These are phyloP conservation scores for Ophioderma brevispina DNA, from an alignment of 35 echinoderm and acorn worm genomes.

Conservation along the genomic window DNA sequence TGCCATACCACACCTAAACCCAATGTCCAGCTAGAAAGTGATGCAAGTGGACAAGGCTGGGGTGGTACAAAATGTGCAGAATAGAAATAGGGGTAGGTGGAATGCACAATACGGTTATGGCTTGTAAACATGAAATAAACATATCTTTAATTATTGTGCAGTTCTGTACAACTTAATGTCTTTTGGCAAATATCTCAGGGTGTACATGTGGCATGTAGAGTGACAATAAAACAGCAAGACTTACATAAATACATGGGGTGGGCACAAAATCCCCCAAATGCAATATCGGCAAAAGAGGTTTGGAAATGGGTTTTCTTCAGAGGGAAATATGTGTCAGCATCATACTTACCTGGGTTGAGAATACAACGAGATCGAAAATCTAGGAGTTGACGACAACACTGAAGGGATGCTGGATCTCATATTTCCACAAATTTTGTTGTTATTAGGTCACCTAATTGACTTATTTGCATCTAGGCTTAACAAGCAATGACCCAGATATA, in stretches of 20 bases:
- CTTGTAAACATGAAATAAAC: constrained; percentile 15
- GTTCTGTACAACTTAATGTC: constrained; percentile 46
- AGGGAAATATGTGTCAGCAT: constrained; percentile 60
- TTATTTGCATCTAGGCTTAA: constrained; percentile 79
- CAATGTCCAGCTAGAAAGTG: no score
- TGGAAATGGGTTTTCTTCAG: constrained; percentile 62
- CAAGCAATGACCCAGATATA: constrained; percentile 54
- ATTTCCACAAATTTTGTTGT: constrained; percentile 11
- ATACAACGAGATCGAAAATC: constrained; percentile 64
- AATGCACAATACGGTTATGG: not conserved
- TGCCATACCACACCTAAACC: no score
- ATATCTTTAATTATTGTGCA: constrained; percentile 67
- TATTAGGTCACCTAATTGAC: constrained; percentile 63
- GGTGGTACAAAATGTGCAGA: not conserved
- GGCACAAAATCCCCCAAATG: constrained; percentile 46
- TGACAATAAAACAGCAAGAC: constrained; percentile 60
- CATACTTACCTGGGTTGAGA: constrained; percentile 55
- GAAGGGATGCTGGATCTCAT: constrained; percentile 43
- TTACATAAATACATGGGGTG: constrained; percentile 77
- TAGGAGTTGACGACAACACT: constrained; percentile 43
- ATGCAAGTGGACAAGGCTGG: not conserved
- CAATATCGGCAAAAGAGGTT: constrained; percentile 30
- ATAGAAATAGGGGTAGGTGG: not conserved
- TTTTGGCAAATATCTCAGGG: not conserved
- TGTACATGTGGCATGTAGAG: constrained; percentile 36